Evolutionary conservation across 2,888 invertebrate genomes (phyloP), one percentile per base, ranked within the genome.

Genomic region (Stratiomys singularior): DNA sequence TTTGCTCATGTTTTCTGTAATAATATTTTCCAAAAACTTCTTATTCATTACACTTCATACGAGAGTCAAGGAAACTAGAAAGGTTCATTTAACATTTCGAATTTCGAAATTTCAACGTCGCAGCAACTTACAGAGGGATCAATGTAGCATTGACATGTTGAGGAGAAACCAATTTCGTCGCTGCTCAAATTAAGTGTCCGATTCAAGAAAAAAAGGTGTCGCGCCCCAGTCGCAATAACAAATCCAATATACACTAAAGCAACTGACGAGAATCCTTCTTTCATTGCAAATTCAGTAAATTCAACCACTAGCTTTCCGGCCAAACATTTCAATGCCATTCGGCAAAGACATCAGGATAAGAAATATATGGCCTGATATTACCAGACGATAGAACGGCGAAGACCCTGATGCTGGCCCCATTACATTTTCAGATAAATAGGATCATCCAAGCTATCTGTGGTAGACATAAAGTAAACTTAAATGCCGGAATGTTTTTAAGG

Each of bases 401-500:
- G 25, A 60, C 60, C 15, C 25, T 60, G 60, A 1, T 60, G 25
- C 21, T 37, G 11, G 25, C 60, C 60, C 2, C 60, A 60, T 60
- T 67, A 67, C 37, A 44, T 44, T 67, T 21, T 37, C 67, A 44
- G 44, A 44, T 18, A 67, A 67, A 67, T 67, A 67, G 67, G 67
- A 67, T 67, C 67, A 67, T 44, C 67, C 67, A 37, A 37, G 44
- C 67, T 67, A 44, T 67, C 67, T 67, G 21, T 21, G 27, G 28
- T 30, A 66, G 67, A 44, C 21, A 67, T 67, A 67, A 67, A 67
- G 44, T 44, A 67, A 67, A 67, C 44, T 67, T 30, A 67, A 67
- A 37, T 67, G 67, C 37, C 76, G 46, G 76, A 28, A 76, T 76
- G 52, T 76, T 66, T 37, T 76, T 64, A 76, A 76, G 76, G 66